Evolutionary conservation across 1,140 invertebrate genomes (phyloP), one percentile per base, ranked within the genome.

Genomic region (Camponotus floridanus): DNA sequence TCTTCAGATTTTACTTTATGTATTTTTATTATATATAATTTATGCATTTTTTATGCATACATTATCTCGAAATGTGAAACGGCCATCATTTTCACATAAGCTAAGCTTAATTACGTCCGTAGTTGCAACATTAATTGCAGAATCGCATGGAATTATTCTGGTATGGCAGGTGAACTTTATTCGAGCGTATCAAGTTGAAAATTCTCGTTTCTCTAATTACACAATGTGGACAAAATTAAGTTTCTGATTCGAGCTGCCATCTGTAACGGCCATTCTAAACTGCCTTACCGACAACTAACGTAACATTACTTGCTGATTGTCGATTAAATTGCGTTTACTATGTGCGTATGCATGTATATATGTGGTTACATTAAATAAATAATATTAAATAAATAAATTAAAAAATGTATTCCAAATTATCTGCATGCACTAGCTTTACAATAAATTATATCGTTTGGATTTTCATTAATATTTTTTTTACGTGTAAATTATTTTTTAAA

Each of bases 201-300:
- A 65, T 81, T 71, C 39, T 57, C 33, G 26, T 65, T 65, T 31
- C 45, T 26, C 73, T 76, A 70, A 73, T 86, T 73, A 55, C 51
- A 71, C 33, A 26, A n/a, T 33, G n/a, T 33, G 15, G 42, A 13
- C 33, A 61, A 57, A 76, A 67, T 61, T 64, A 67, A 87, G 70
- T 33, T 57, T 48, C 42, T 51, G 86, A 9, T 57, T 55, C 39
- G 89, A 90, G 88, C 88, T 87, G 89, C 89, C 89, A 90, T 87
- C 89, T 90, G 65, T 73, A 48, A 13, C 7, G 1, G 4, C 31
- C 31, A 9, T 59, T 57, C 7, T 11, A 64, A 57, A 61, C 89
- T 90, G 55, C 59, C 39, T 90, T 90, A 90, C 86, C 89, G 86
- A 90, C 86, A 8, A 61, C 42, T 64, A 61, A 13, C 68, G 2